Percentiles rank a stretch among this genome's conserved stretches.
phyloP scores from a whole-genome alignment of 2,797 vertebrate species.

The Taeniopygia guttata region DNA sequence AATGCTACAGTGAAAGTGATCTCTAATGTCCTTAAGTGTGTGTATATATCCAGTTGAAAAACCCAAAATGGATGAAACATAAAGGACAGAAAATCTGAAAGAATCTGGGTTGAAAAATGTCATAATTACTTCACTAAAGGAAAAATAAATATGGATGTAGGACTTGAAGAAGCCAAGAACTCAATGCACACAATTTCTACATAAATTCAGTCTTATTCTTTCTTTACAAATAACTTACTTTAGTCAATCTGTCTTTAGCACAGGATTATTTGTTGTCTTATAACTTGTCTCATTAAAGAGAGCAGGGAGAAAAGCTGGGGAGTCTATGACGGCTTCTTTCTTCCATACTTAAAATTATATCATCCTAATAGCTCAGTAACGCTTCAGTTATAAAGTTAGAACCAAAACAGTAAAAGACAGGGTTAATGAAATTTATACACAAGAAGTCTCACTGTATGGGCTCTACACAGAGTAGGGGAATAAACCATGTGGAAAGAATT shows the following conservation, averaged over 20 bases:
- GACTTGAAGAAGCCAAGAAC: neutral
- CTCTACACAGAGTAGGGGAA: neutral
- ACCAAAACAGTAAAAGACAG: neutral
- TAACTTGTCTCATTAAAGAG: neutral
- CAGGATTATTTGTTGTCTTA: neutral
- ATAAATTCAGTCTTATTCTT: neutral
- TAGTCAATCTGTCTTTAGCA: neutral
- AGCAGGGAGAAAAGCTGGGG: neutral
- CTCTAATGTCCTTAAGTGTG: neutral
- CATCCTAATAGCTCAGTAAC: neutral
- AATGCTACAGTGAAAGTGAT: neutral
- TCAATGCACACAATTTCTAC: neutral
- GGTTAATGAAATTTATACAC: neutral
- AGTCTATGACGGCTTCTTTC: neutral
- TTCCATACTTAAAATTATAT: neutral
- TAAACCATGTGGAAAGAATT: neutral
- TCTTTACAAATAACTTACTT: neutral
- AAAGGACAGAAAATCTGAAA: neutral
- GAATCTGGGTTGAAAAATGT: neutral
- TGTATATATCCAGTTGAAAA: neutral
- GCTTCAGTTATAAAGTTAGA: neutral
- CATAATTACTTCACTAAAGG: neutral
- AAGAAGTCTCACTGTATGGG: neutral
- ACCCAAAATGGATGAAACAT: neutral
- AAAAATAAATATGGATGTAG: neutral